Evolutionary conservation across 92 coral and sea anemone species (phyloP), one percentile per base, ranked within the genome.

Genomic region (Porites lobata): DNA sequence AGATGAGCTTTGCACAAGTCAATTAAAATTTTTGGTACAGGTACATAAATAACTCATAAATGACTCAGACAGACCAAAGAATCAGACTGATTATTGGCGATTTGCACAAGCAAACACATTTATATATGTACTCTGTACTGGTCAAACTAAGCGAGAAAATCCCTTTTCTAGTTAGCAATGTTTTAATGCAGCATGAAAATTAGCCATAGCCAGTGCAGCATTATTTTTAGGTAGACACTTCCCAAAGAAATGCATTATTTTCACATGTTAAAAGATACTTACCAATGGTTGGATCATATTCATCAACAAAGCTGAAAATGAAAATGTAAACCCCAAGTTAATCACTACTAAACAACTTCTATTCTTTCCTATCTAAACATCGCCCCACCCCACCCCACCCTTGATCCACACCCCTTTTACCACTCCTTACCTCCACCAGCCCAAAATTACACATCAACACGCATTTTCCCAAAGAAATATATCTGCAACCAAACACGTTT

Each of bases 221-320:
- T 56, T 56, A 56, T 56, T 56, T 56, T 9, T 56, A 10, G 15
- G 61, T 14, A 10, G 4, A 11, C 76, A 7, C 73, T 9, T 15
- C 76, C 7, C 61, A 53, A 54, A 59, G 11, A 13, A 57, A 78
- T 13, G 7, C 21, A 57, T 50, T 20, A 57, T 17, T 19, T 6
- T 21, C 65, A 29, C 9, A 7, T 38, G 29, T 4, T 11, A 7
- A 32, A 6, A 26, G 53, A 4, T n/a, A 80, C 99, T 92, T 90
- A 96, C 99, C 99, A 79, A 98, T 98, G 38, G 99, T 98, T 22
- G 99, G 99, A 76, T 98, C 99, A 76, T 98, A 98, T 87, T 98
- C 99, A 87, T 98, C 99, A 29, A 98, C 99, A 84, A 98, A 98
- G 92, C 99, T 98, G 88, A 50, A 82, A 89, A 22, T 32, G 67